Conservation (phyloP, 2,888 invertebrate species). For the Glyphotaelius pellucidus region DNA sequence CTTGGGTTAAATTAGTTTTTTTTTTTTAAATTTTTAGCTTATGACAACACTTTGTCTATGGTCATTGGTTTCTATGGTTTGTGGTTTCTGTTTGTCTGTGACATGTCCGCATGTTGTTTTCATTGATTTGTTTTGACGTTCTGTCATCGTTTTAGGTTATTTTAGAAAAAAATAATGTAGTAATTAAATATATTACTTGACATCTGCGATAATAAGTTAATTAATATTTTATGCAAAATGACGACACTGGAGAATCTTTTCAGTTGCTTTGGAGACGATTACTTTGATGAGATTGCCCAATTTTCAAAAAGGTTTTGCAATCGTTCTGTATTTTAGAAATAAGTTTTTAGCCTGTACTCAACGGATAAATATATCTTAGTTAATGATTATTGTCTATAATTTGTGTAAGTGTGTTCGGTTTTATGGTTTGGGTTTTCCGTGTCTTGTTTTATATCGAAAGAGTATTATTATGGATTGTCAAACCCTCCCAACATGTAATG, state of each 20-base stretch:
- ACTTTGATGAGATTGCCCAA: conserved; percentile 32
- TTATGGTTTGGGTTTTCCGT: not conserved
- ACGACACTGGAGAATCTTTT: conserved; percentile 54
- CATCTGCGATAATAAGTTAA: not conserved
- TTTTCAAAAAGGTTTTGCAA: conserved; percentile 42
- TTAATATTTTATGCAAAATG: conserved; percentile 48
- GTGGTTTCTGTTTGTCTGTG: not conserved
- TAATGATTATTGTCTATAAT: not conserved
- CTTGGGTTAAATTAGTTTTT: too few species aligned
- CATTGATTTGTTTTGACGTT: not conserved
- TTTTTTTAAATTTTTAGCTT: too few species aligned
- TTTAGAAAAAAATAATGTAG: not conserved
- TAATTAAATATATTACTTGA: not conserved
- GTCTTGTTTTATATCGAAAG: not conserved
- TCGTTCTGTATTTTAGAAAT: not conserved
- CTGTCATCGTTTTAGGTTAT: not conserved
- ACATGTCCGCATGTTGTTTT: not conserved
- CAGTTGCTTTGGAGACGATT: conserved; percentile 57
- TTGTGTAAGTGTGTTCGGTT: not conserved
- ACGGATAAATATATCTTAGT: not conserved
- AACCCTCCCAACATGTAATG: not conserved
- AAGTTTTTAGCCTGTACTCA: not conserved
- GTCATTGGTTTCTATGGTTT: not conserved
- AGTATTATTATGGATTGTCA: not conserved
- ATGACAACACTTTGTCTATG: too few species aligned